Evolutionary conservation across 2,888 invertebrate species (phyloP), one percentile per base, ranked within the genome.

Genomic region (Falcaria lacertinaria): DNA sequence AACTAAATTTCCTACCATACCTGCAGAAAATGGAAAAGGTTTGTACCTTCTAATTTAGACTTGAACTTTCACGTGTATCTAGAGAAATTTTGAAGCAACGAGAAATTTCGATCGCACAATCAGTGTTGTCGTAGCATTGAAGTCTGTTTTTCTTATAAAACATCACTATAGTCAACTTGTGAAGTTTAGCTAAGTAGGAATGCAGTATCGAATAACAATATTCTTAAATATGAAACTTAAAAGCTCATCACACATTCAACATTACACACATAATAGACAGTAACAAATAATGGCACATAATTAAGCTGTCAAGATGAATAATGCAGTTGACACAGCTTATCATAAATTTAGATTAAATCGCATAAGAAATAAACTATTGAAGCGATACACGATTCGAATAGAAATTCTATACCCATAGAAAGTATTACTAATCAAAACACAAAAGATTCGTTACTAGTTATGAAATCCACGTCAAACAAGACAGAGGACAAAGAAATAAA

Each of bases 381-480:
- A 14, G 32, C 16, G 2, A 16, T n/a, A 28, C 13, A 13, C 15
- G 14, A 11, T 15, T 13, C 22, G 22, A 25, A 22, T 25, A 25
- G 37, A 33, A 44, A 33, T 22, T 16, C 15, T 40, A 8, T 15
- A 42, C 39, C 14, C 33, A 25, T 47, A 52, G 42, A 45, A 55
- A 46, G 45, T 39, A 39, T 22, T 19, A 50, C 40, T 45, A 53
- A 55, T 54, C 48, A 48, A 51, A 48, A 44, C 34, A 50, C 48
- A 55, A 52, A 53, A 50, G 37, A 45, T 44, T 55, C 49, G 54
- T 60, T 52, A 54, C 34, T n/a, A 38, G 49, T 54, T 52, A 47
- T 44, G 48, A 50, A 51, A 54, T 55, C 43, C 28, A 33, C 34
- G 25, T 41, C 41, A 22, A 49, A 41, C 34, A 36, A 36, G 34